Conservation (phyloP, 2,797 vertebrate species). For the Oreonectes daqikongensis region DNA sequence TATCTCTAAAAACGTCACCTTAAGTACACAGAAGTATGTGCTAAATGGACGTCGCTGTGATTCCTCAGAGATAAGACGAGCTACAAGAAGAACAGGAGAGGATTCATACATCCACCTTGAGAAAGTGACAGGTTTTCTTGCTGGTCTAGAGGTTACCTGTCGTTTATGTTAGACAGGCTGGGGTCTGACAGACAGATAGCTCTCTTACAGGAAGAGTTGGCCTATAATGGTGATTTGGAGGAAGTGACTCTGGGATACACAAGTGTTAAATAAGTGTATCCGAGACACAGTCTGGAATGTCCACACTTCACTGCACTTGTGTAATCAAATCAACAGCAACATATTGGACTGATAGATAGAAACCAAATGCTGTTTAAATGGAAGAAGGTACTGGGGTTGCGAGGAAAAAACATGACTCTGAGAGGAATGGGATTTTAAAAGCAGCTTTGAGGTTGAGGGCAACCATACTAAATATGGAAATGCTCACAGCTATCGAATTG, state of each 20-base stretch:
- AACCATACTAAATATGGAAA: background rate
- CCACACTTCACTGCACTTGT: slow-evolving; percentile 43
- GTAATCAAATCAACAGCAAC: slow-evolving; percentile 52
- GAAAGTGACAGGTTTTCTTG: background rate
- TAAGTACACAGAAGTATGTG: slow-evolving; percentile 9
- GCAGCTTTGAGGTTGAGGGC: background rate
- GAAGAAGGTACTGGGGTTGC: background rate
- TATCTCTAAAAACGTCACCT: background rate
- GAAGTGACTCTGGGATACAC: slow-evolving; percentile 30
- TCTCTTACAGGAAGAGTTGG: slow-evolving; percentile 47
- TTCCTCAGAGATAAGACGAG: slow-evolving; percentile 6
- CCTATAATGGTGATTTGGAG: slow-evolving; percentile 36
- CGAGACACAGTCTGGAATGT: slow-evolving; percentile 25
- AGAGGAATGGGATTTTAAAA: slow-evolving; percentile 8
- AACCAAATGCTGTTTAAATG: slow-evolving; percentile 41
- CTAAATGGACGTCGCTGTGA: background rate
- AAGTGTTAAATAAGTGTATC: slow-evolving; percentile 11
- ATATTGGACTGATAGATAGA: slow-evolving; percentile 40
- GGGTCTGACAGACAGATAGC: background rate
- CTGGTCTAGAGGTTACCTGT: background rate
- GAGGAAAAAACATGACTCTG: slow-evolving; percentile 3
- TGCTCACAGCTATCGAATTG: background rate
- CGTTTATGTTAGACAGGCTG: background rate
- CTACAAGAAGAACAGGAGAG: background rate
- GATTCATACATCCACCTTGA: background rate